phyloP scores from a whole-genome alignment of 2,113 vertebrate species.

The Elephantulus edwardii region DNA sequence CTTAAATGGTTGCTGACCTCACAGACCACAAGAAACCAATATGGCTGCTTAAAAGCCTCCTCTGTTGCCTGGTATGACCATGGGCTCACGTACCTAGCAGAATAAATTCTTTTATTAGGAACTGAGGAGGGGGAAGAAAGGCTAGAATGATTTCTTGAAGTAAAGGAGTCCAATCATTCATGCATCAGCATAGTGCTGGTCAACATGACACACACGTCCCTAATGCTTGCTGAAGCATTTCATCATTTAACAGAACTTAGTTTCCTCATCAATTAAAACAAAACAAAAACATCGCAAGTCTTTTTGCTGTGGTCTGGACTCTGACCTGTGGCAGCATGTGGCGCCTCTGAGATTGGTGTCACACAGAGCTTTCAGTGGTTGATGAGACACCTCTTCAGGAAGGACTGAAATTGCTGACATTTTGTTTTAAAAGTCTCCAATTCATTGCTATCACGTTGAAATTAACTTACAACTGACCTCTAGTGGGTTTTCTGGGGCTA shows the following conservation, averaged over 20 bases:
- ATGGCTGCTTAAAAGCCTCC: not conserved
- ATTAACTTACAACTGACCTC: too few relatives aligned
- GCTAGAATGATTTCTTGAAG: not conserved
- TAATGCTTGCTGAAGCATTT: not conserved
- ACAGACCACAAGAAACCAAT: not conserved
- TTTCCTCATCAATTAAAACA: not conserved
- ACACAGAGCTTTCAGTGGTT: not conserved
- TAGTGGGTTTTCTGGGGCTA: too few relatives aligned
- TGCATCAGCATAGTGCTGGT: rapidly evolving
- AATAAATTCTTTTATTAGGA: not conserved
- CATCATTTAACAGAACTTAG: not conserved
- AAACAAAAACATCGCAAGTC: not conserved
- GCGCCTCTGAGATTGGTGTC: not conserved
- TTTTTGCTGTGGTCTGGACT: not conserved
- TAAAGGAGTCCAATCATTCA: not conserved
- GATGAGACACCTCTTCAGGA: not conserved
- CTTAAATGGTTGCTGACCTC: conserved; percentile 1
- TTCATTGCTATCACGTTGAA: too few relatives aligned
- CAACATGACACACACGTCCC: not conserved
- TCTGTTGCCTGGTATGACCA: not conserved
- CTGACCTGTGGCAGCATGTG: not conserved
- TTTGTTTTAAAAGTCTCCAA: too few relatives aligned
- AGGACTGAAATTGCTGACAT: not conserved
- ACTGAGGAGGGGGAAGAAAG: not conserved
- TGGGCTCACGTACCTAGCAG: rapidly evolving